Evolutionary conservation across 2,797 vertebrate genomes (phyloP).

Genomic region (Pipistrellus nathusii): DNA sequence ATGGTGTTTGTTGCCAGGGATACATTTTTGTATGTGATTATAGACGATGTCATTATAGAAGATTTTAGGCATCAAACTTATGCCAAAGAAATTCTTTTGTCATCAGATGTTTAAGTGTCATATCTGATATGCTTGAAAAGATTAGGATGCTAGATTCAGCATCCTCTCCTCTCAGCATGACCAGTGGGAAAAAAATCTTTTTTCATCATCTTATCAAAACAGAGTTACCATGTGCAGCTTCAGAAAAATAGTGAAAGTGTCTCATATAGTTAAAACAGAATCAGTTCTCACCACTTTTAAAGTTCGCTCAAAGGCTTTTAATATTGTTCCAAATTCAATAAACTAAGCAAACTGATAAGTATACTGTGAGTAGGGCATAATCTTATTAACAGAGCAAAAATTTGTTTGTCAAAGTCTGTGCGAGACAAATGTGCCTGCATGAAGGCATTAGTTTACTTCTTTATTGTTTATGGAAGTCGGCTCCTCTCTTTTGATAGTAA

Average conservation of each 20-base stretch:
- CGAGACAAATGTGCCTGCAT: background rate
- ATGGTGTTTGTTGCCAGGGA: background rate
- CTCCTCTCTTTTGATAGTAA: background rate
- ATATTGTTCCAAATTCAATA: constrained; percentile 37
- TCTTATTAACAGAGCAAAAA: constrained; percentile 40
- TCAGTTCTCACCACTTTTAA: constrained; percentile 22
- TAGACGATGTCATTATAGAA: background rate
- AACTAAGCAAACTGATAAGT: constrained; percentile 35
- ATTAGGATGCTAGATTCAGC: background rate
- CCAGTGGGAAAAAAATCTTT: background rate
- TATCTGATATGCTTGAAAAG: background rate
- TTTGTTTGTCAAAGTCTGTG: background rate
- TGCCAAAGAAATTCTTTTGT: background rate
- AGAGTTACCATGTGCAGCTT: constrained; percentile 5
- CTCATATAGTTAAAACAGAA: background rate
- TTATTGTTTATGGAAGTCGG: background rate
- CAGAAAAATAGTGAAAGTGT: constrained; percentile 41
- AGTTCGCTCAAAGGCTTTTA: constrained; percentile 51
- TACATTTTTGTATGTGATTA: background rate
- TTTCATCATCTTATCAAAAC: background rate
- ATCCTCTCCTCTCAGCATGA: background rate
- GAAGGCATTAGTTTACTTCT: background rate
- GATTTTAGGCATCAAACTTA: constrained; percentile 3
- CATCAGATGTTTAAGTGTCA: background rate
- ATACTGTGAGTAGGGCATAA: background rate